A percentile compares a stretch with the other conserved stretches of the same genome.
Conservation (phyloP, 2,113 vertebrate species). For the Odocoileus hemionus region DNA sequence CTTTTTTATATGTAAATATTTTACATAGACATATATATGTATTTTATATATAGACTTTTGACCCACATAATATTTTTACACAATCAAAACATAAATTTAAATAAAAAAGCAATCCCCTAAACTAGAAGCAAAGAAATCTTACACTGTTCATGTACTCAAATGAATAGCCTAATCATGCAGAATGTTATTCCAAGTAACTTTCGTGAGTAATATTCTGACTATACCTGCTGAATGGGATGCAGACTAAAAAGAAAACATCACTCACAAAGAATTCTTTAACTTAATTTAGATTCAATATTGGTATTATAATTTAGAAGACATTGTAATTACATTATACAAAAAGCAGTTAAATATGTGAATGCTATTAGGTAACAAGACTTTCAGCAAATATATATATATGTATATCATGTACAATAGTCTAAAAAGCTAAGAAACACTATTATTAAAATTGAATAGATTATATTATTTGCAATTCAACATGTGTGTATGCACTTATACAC, state of each 20-base stretch:
- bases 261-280: background rate
- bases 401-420: background rate
- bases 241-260: background rate
- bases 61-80: background rate
- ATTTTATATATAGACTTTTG: background rate
- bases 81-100: background rate
- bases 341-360: background rate
- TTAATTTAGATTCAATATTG: slow-evolving; percentile 8
- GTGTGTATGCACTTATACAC: background rate
- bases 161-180: background rate
- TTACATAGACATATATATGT: too few relatives aligned
- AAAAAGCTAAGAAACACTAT: background rate
- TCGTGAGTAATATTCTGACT: background rate
- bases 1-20: background rate
- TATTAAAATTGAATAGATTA: slow-evolving; percentile 1
- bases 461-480: background rate
- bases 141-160: background rate
- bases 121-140: background rate
- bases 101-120: background rate
- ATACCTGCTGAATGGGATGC: background rate
- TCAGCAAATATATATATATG: background rate
- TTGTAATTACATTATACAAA: background rate
- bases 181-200: background rate
- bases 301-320: background rate
- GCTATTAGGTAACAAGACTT: background rate